Conservation (phyloP, 2,797 vertebrate species). For the Masticophis lateralis region DNA sequence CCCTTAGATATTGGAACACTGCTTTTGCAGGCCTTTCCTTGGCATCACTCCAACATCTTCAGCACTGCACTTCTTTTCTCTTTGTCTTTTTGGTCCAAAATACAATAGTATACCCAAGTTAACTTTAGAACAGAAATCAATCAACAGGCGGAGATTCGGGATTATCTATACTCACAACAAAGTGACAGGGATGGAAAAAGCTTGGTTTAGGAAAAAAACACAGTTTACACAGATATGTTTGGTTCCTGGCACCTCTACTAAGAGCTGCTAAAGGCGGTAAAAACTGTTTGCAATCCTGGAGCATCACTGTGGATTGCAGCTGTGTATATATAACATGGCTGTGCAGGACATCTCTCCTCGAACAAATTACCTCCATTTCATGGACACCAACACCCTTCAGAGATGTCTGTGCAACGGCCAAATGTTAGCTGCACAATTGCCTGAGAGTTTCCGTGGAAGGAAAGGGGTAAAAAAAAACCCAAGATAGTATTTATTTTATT, state of each 20-base stretch:
- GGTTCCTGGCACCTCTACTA: neutral
- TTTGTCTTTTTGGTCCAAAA: neutral
- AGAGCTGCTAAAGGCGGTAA: neutral
- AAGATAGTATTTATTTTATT: neutral
- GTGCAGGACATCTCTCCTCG: neutral
- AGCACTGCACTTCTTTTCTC: neutral
- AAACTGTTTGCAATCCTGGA: neutral
- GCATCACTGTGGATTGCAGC: neutral
- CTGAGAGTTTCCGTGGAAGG: neutral
- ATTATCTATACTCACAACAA: neutral
- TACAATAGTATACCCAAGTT: neutral
- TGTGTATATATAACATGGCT: neutral
- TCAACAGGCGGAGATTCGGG: neutral
- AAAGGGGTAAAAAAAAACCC: neutral
- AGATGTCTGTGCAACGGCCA: neutral
- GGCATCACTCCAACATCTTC: neutral
- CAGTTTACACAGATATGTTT: neutral
- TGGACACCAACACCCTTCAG: neutral
- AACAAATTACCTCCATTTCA: neutral
- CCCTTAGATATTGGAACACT: neutral
- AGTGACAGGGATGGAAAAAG: neutral
- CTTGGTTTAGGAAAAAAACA: neutral
- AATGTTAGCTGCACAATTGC: neutral
- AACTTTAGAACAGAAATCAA: neutral
- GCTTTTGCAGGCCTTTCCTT: neutral